Evolutionary conservation across 1,140 invertebrate genomes (phyloP), one percentile per base, ranked within the genome.

Genomic region (Helicoverpa armigera): DNA sequence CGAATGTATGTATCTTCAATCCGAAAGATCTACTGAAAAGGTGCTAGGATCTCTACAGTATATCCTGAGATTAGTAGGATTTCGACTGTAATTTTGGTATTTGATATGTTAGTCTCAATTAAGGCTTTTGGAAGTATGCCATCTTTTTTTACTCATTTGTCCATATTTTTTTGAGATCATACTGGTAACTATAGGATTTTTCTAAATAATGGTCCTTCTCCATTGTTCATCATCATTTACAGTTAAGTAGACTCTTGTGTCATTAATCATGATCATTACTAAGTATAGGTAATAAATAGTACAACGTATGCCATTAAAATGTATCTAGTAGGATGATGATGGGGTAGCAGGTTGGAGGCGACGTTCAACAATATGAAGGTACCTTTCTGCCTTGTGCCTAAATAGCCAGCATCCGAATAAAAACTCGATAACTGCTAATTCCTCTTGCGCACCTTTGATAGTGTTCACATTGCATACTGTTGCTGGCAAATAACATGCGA

Each of bases 401-500:
- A 18, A 69, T 63, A 75, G 80, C 81, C 80, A 83, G 76, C 81
- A 70, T 70, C 51, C 56, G 50, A 85, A 56, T 83, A 76, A 81
- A 83, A 69, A 29, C 29, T 48, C 18, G 50, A 75, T 86, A 83
- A 86, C 82, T 76, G 81, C 82, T 85, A 85, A 74, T 84, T 79
- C 69, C 75, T 84, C 76, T 82, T 84, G 60, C 61, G 80, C 82
- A 86, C 74, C 48, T 86, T 80, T 74, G 70, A 80, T 84, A 83
- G 80, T 50, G 65, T 85, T 83, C 61, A 79, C 69, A 72, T 73
- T 81, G 81, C 82, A 85, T 84, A 53, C 48, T 85, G 58, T 73
- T 75, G 84, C 83, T 86, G 82, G 82, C 83, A 43, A 88, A 83
- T 89, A 88, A 87, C 86, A 83, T 73, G 63, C 67, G 43, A 79